These are phyloP conservation scores for Epinotia nisella DNA, from an alignment of 2,888 invertebrate genomes.

Conservation along the genomic window DNA sequence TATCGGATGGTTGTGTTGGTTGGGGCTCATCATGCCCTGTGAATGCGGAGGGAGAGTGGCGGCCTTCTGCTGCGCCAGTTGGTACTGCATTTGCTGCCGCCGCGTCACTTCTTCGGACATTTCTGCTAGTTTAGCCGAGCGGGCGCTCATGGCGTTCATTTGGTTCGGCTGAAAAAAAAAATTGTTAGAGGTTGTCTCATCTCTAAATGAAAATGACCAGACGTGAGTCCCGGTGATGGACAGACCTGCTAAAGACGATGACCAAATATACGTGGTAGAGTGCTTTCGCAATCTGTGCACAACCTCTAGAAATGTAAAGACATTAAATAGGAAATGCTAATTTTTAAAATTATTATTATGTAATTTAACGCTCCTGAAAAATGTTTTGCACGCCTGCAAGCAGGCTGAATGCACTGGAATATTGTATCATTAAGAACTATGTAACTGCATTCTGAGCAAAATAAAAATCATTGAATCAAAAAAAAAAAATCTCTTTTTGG, in stretches of 20 bases:
- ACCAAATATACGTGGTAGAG: neutral
- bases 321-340: neutral
- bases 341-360: no score
- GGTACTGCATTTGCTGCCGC: slow-evolving; percentile 78
- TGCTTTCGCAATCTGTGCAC: neutral
- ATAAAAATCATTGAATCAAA: no score
- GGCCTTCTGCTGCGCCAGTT: slow-evolving; percentile 49
- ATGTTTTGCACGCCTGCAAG: no score
- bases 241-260: neutral
- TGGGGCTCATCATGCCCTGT: slow-evolving; percentile 34
- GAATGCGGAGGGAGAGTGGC: slow-evolving; percentile 29
- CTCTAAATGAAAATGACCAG: neutral
- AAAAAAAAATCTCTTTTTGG: no score
- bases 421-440: no score
- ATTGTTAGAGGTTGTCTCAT: neutral
- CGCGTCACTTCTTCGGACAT: slow-evolving; percentile 92
- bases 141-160: slow-evolving; percentile 62
- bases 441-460: no score
- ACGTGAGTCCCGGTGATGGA: neutral
- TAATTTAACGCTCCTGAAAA: no score
- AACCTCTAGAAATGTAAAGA: neutral
- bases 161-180: slow-evolving; percentile 54
- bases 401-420: no score
- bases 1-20: slow-evolving; percentile 80
- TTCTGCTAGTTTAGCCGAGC: slow-evolving; percentile 89